Evolutionary conservation across 1,140 invertebrate species (phyloP).

Genomic region (Brachystomella parvula): DNA sequence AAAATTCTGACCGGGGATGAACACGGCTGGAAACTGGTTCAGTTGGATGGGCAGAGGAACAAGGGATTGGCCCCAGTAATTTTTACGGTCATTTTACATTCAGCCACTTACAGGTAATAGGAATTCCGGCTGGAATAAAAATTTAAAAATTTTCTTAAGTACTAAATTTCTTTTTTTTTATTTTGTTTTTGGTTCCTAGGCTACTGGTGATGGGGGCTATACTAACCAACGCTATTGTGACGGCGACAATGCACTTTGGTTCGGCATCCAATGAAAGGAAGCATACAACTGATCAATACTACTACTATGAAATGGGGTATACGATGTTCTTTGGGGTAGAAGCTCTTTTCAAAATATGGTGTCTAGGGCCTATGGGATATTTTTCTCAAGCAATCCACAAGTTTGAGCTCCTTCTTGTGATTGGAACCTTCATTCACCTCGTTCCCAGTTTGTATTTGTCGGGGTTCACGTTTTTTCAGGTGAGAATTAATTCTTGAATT

Average conservation of each 20-base stretch:
- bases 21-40: conserved; percentile 85
- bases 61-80: conserved; percentile 65
- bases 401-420: conserved; percentile 87
- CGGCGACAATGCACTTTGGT: conserved; percentile 92
- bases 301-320: conserved; percentile 86
- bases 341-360: conserved; percentile 95
- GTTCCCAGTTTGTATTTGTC: conserved; percentile 86
- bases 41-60: conserved; percentile 90
- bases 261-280: conserved; percentile 66
- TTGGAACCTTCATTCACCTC: conserved; percentile 92
- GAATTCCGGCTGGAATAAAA: background rate
- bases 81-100: conserved; percentile 80
- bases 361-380: conserved; percentile 87
- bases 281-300: conserved; percentile 83
- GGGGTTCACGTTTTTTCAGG: conserved; percentile 93
- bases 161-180: background rate
- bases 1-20: conserved; percentile 78
- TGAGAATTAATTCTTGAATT: conserved; percentile 40
- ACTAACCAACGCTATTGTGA: conserved; percentile 87
- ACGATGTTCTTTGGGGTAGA: conserved; percentile 92
- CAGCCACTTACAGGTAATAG: conserved; percentile 53
- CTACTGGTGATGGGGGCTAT: conserved; percentile 88
- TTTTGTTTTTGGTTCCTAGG: conserved; percentile 7
- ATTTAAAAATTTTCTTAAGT: background rate
- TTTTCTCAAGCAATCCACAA: conserved; percentile 95